phyloP scores from a whole-genome alignment of 2,113 vertebrate species.

The Pedionomus torquatus region DNA sequence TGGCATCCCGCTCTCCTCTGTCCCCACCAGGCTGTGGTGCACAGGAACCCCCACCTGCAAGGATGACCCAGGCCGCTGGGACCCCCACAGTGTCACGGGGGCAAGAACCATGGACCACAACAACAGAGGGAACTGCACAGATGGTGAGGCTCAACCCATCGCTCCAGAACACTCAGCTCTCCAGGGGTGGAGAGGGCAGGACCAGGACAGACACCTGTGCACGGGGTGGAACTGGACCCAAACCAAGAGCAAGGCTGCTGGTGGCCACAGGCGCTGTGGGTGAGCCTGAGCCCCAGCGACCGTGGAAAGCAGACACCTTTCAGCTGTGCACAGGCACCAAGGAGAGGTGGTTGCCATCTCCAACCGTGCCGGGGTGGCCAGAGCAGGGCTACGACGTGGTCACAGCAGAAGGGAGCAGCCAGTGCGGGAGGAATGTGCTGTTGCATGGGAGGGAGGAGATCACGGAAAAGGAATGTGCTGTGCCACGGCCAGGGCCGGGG shows the following conservation, averaged over 20 bases:
- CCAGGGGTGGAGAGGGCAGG: not conserved
- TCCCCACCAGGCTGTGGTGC: fast-evolving
- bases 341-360: not conserved
- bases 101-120: not conserved
- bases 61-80: not conserved
- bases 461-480: slow-evolving; percentile 69
- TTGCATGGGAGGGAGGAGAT: slow-evolving; percentile 26
- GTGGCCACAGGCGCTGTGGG: fast-evolving
- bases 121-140: not conserved
- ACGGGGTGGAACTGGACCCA: not conserved
- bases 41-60: not conserved
- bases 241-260: fast-evolving
- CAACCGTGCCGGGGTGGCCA: not conserved
- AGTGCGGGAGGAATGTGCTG: not conserved
- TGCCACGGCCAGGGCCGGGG: slow-evolving; percentile 53
- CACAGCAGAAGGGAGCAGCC: not conserved
- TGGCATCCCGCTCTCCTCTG: fast-evolving
- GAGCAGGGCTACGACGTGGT: not conserved
- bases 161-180: not conserved
- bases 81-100: fast-evolving
- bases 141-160: not conserved
- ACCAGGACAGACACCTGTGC: not conserved
- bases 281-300: not conserved
- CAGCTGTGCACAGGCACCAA: not conserved
- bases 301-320: not conserved